Evolutionary conservation across 2,113 vertebrate species (phyloP).

Genomic region (Candoia aspera): DNA sequence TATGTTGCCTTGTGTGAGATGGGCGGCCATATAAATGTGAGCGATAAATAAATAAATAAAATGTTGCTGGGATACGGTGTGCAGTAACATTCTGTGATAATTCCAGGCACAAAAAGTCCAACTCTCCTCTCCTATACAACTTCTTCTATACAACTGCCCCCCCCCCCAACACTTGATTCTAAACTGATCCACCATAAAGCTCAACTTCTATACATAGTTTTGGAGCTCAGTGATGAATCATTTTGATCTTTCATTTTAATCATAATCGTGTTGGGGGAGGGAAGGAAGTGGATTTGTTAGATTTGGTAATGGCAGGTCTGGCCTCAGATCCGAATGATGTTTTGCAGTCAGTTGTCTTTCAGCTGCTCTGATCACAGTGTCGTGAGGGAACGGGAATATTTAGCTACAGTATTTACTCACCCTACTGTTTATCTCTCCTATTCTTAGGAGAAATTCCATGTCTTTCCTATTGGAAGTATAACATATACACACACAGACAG

Average conservation of each 20-base stretch:
- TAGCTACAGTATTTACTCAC: not conserved
- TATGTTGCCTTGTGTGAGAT: no score
- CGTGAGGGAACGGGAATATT: not conserved
- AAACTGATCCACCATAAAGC: not conserved
- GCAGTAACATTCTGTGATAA: not conserved
- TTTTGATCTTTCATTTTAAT: not conserved
- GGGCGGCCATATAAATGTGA: no score
- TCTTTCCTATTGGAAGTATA: not conserved
- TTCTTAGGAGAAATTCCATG: not conserved
- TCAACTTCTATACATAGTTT: not conserved
- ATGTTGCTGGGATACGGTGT: not conserved
- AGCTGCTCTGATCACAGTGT: not conserved
- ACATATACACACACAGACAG: no score
- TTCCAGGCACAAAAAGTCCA: not conserved
- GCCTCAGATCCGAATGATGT: not conserved
- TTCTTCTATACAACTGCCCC: not conserved
- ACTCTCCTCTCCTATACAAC: not conserved
- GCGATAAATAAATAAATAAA: no score
- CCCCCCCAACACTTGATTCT: not conserved
- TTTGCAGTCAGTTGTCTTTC: not conserved
- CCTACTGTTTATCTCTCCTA: not conserved
- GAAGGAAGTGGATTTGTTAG: not conserved
- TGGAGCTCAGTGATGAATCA: not conserved
- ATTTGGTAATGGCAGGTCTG: not conserved
- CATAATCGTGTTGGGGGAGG: not conserved